A percentile compares a stretch with the other conserved stretches of the same genome.
phyloP scores from a whole-genome alignment of 1,140 invertebrate species.

The Drepana arcuata region DNA sequence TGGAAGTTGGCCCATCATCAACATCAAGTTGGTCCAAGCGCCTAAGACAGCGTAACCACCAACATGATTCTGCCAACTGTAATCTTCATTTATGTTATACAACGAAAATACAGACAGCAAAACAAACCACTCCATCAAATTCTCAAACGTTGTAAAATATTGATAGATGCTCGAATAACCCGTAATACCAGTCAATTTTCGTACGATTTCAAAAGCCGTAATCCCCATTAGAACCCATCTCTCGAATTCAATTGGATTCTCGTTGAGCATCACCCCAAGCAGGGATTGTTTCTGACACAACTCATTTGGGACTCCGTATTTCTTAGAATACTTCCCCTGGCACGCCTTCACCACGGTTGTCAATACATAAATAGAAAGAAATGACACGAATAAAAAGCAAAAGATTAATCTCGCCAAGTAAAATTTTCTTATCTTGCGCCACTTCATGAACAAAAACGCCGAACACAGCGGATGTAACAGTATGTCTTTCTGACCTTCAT shows the following conservation, averaged over 20 bases:
- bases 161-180: constrained; percentile 73
- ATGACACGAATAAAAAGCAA: constrained; percentile 74
- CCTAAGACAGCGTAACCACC: constrained; percentile 77
- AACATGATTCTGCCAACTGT: constrained; percentile 76
- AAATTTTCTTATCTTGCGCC: constrained; percentile 78
- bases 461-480: constrained; percentile 76
- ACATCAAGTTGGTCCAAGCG: constrained; percentile 77
- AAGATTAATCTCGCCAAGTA: constrained; percentile 75
- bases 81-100: constrained; percentile 60
- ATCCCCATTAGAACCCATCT: constrained; percentile 71
- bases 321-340: constrained; percentile 46
- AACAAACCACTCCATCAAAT: constrained; percentile 74
- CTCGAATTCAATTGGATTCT: constrained; percentile 72
- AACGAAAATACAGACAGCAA: constrained; percentile 73
- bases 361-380: constrained; percentile 74
- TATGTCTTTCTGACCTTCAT: constrained; percentile 75
- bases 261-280: constrained; percentile 65
- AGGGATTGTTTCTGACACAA: constrained; percentile 68
- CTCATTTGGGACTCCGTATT: constrained; percentile 58
- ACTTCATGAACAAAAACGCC: constrained; percentile 76
- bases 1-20: constrained; percentile 77
- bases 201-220: constrained; percentile 72
- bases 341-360: constrained; percentile 69
- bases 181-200: constrained; percentile 74
- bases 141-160: constrained; percentile 76